These are phyloP conservation scores for Pygocentrus nattereri DNA, from an alignment of 2,797 vertebrate genomes.

Conservation along the genomic window DNA sequence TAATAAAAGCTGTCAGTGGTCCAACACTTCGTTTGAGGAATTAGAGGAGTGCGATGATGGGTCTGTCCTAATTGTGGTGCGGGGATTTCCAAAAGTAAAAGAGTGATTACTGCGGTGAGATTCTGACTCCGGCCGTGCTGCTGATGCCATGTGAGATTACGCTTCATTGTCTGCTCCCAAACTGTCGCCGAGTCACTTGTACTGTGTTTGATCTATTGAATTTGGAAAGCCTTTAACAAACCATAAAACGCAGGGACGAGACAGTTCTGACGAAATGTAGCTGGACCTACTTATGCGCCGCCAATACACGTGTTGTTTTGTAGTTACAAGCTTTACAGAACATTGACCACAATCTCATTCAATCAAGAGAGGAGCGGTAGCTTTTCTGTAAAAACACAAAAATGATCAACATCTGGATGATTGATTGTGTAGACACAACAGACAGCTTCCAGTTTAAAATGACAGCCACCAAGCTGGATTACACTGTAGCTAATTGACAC, in stretches of 20 bases:
- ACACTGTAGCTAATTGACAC: too few relatives aligned
- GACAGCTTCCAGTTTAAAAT: too few relatives aligned
- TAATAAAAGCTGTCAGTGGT: constrained; percentile 59
- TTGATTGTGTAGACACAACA: too few relatives aligned
- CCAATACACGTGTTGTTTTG: not conserved
- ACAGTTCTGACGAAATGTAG: not conserved
- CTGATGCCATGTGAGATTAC: constrained; percentile 4
- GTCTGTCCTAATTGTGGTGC: constrained; percentile 43
- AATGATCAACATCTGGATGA: too few relatives aligned
- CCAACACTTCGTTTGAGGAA: constrained; percentile 59
- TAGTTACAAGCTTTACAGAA: not conserved
- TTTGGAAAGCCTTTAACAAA: too few relatives aligned
- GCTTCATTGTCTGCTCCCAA: not conserved
- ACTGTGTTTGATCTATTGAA: not conserved
- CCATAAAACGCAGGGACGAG: too few relatives aligned
- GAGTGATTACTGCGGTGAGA: constrained; percentile 11
- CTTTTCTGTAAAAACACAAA: too few relatives aligned
- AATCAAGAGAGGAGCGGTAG: too few relatives aligned
- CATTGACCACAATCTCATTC: too few relatives aligned
- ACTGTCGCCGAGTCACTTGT: not conserved
- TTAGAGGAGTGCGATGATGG: constrained; percentile 54
- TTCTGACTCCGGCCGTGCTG: constrained; percentile 7
- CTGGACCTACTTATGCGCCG: too few relatives aligned
- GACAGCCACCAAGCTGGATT: too few relatives aligned
- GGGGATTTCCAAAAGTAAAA: constrained; percentile 5